Evolutionary conservation across 1,140 invertebrate genomes (phyloP), one percentile per base, ranked within the genome.

Genomic region (Xylocopa sonorina): DNA sequence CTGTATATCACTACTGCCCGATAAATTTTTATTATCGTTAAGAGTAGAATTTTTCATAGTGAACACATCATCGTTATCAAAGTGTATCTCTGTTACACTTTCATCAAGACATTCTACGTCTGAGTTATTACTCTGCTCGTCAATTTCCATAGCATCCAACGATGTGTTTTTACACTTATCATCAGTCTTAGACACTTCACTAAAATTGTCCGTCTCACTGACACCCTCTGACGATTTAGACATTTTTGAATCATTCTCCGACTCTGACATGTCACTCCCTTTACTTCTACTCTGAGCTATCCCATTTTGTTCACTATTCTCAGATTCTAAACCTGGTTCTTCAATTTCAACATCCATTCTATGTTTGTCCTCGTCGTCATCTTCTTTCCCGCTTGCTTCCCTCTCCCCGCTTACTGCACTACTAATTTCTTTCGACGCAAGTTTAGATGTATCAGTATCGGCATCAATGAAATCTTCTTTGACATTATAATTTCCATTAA

Each of bases 101-200:
- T 92, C 91, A 9, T 92, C 92, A 3, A 93, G 75, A 82, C 92
- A 93, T 72, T 93, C 91, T 21, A 93, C 82, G 41, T 93, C 92
- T 0, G 92, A 92, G 12, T 89, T 89, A 58, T 91, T 93, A 80
- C 89, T 90, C 16, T 88, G 83, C 64, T 83, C 86, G 32, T 92
- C 92, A 64, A 93, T 82, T 21, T 93, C 92, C 91, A 92, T 92
- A 29, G 84, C 24, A 38, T 91, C 89, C 83, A 66, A 69, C 64
- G 82, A 82, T 85, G 76, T 66, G 38, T 78, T 88, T 80, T 82
- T 71, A 80, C 88, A 89, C 86, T 87, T 69, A 34, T 74, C 80
- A 29, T 88, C 81, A 63, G 69, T 86, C 83, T 88, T 86, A 79
- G 88, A 90, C 82, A 90, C 88, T 80, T 92, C 83, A 91, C 89